phyloP scores from a whole-genome alignment of 2,888 invertebrate genomes.

The Pantelozetes paolii region DNA sequence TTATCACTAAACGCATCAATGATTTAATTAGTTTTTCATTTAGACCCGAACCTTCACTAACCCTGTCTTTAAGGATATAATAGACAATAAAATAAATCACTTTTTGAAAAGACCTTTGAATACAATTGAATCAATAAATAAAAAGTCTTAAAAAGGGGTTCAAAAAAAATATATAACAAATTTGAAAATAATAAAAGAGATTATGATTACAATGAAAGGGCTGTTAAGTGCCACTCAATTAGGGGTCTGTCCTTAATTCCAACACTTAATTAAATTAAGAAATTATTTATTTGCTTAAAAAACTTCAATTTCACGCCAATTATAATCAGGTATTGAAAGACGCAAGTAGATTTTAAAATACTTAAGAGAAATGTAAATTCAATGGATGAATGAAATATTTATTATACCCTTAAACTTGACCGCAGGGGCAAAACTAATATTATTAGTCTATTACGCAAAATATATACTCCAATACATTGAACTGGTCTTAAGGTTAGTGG shows the following conservation, averaged over 20 bases:
- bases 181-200: not conserved
- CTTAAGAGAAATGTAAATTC: too few relatives aligned
- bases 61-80: too few relatives aligned
- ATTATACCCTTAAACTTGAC: slow-evolving; percentile 1
- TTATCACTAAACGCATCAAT: not conserved
- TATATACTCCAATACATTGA: not conserved
- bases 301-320: not conserved
- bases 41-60: not conserved
- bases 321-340: not conserved
- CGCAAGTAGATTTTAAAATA: too few relatives aligned
- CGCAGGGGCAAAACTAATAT: not conserved
- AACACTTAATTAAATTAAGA: not conserved
- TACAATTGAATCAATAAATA: not conserved
- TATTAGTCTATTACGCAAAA: too few relatives aligned
- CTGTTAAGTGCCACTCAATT: not conserved
- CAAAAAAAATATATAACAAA: not conserved
- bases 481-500: slow-evolving; percentile 24
- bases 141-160: not conserved
- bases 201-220: not conserved
- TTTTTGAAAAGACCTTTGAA: not conserved
- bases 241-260: not conserved
- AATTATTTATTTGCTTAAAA: not conserved
- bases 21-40: slow-evolving; percentile 1
- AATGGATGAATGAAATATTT: too few relatives aligned
- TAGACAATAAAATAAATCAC: too few relatives aligned